Percentiles rank a stretch among this genome's conserved stretches.
Conservation (phyloP, 2,113 vertebrate genomes). For the Semicossyphus pulcher region DNA sequence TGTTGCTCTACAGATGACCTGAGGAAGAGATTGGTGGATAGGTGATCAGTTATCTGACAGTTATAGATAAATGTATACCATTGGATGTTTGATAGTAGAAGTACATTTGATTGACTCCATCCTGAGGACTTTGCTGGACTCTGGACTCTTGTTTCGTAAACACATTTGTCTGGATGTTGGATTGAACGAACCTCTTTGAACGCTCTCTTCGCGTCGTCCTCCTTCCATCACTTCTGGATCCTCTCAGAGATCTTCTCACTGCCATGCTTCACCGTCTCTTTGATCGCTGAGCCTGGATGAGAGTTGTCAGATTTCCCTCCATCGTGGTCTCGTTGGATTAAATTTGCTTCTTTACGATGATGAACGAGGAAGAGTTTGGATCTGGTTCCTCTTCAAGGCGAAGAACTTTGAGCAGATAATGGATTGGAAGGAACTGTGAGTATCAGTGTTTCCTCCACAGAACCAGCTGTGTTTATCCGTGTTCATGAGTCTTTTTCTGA, state of each 20-base stretch:
- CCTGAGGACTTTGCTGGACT: no score
- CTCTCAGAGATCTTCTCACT: not conserved
- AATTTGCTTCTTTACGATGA: slow-evolving; percentile 21
- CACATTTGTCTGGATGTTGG: not conserved
- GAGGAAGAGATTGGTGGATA: not conserved
- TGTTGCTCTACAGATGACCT: not conserved
- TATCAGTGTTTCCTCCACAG: slow-evolving; percentile 16
- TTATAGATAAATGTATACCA: not conserved
- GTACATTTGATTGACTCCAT: no score
- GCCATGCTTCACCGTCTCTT: not conserved
- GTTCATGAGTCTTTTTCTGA: no score
- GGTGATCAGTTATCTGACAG: not conserved
- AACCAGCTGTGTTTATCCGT: no score
- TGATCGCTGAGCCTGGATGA: not conserved
- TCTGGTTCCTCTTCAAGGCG: slow-evolving; percentile 28
- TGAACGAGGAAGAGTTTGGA: slow-evolving; percentile 45
- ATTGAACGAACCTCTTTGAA: not conserved
- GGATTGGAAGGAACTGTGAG: slow-evolving; percentile 82
- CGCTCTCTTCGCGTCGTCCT: not conserved
- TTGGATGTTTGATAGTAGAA: not conserved
- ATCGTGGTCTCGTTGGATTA: not conserved
- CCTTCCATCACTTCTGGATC: no score
- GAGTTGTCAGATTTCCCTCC: not conserved
- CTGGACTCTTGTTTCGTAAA: not conserved
- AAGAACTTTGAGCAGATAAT: slow-evolving; percentile 71